Percentiles rank a stretch among this genome's conserved stretches.
Conservation (phyloP, 2,888 invertebrate species). For the Sinopyrophorus schimmeli region DNA sequence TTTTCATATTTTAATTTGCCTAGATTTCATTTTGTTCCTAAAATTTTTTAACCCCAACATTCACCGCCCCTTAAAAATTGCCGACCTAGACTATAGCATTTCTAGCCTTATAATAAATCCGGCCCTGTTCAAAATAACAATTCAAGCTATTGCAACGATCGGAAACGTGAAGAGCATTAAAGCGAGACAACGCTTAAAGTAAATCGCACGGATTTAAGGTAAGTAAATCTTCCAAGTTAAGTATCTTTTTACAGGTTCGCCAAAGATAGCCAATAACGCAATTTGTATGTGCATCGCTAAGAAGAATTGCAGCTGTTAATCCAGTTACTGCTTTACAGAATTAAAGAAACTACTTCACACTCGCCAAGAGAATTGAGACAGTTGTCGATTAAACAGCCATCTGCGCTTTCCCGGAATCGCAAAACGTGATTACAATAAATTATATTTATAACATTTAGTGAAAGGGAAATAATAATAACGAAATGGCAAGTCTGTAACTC, state of each 20-base stretch:
- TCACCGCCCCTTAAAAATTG: too few species aligned
- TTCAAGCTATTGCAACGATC: conserved; percentile 1
- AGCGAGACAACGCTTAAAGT: conserved; percentile 3
- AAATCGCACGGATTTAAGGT: conserved; percentile 22
- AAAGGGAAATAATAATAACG: conserved; percentile 4
- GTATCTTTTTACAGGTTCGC: conserved; percentile 40
- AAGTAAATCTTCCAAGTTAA: conserved; percentile 28
- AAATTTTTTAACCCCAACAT: too few species aligned
- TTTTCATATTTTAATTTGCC: too few species aligned
- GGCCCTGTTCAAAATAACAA: too few species aligned
- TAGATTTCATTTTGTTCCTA: too few species aligned
- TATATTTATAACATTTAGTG: conserved; percentile 1
- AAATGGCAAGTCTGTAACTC: neutral
- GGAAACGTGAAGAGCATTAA: neutral
- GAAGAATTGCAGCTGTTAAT: conserved; percentile 45
- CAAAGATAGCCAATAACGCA: conserved; percentile 49
- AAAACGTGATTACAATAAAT: conserved; percentile 40
- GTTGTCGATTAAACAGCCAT: conserved; percentile 45
- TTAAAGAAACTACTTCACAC: conserved; percentile 52
- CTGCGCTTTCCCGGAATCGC: conserved; percentile 43
- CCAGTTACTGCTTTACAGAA: conserved; percentile 48
- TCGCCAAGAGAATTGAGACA: conserved; percentile 50
- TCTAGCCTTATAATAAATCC: too few species aligned
- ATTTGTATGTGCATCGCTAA: conserved; percentile 52
- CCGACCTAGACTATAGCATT: too few species aligned